These are phyloP conservation scores for Malurus melanocephalus DNA, from an alignment of 2,113 vertebrate species.

Conservation along the genomic window DNA sequence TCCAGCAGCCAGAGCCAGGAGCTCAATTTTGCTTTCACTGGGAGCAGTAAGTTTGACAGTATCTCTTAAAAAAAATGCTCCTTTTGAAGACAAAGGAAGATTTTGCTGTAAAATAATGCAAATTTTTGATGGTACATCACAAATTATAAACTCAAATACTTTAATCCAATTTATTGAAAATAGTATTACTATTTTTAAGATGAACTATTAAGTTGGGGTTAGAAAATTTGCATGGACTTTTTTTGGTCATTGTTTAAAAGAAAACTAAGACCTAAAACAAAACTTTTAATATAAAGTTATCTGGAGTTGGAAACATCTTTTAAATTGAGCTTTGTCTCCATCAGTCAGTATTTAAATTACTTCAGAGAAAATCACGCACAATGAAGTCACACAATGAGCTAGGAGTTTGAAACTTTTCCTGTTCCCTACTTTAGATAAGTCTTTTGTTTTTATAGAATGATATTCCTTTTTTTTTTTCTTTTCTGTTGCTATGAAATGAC, in stretches of 20 bases:
- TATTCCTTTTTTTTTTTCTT: not conserved
- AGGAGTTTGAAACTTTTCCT: not conserved
- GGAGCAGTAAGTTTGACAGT: not conserved
- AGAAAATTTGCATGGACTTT: not conserved
- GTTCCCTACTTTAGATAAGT: not conserved
- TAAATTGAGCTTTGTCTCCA: not conserved
- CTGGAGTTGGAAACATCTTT: not conserved
- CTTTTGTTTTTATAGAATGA: not conserved
- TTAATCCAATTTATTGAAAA: not conserved
- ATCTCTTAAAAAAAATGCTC: not conserved
- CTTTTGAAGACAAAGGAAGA: not conserved
- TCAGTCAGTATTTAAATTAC: not conserved
- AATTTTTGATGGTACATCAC: not conserved
- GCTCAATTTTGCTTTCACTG: not conserved
- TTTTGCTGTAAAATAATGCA: not conserved
- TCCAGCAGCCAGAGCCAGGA: slow-evolving; percentile 32
- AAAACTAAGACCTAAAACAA: not conserved
- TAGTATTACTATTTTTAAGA: not conserved
- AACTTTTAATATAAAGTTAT: not conserved
- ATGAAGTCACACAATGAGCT: not conserved
- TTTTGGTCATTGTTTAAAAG: not conserved
- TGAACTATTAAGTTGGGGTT: not conserved
- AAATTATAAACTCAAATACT: not conserved
- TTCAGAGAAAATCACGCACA: not conserved
- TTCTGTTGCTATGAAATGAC: not conserved